Base-by-base conservation (phyloP, 2,113 vertebrate species). In the Ranitomeya imitator region DNA sequence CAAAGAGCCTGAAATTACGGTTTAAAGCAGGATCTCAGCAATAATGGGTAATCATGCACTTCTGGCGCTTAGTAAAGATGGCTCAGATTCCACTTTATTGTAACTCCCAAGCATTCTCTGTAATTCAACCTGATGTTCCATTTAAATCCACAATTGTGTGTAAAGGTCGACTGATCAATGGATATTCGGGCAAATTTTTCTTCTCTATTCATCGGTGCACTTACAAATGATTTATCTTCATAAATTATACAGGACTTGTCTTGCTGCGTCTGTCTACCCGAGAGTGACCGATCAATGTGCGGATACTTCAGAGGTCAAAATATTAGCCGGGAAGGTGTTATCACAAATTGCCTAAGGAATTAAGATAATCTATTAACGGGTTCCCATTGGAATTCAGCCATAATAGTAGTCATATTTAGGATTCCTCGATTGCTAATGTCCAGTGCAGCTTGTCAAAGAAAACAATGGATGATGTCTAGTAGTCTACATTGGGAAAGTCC, bases 91-190 rank as follows among this genome's bases (percentile, higher is more conserved):
- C 63, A 23, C 57, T 83, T 83, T 88, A 88, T 67, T 60, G 81
- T 88, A 76, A 76, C 86, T 83, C 60, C 54, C 69, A 21, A 63
- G 79, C 57, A 54, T 74, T 74, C 86, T 74, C 79, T 65, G 86
- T 88, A 88, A 83, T 88, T 88, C 73, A 88, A 65, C 65, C 85
- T 0, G 3, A 79, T 83, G 69, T 61, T 80, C 74, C 37, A 85
- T 87, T 87, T 59, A 79, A 80, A 84, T 74, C 89, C 51, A 89
- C 85, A 71, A 90, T 90, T 76, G 45, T 83, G 54, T 79, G 65
- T 79, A 89, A 88, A 85, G 86, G 90, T 90, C 88, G 89, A 79
- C 79, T 85, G 85, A 85, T 86, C 86, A 81, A 86, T 88, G 55
- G 86, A 88, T 74, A 86, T 80, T 73, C 61, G 73, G 37, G 81